Evolutionary conservation across 2,797 vertebrate species (phyloP).

Genomic region (Sebastes iracundus): DNA sequence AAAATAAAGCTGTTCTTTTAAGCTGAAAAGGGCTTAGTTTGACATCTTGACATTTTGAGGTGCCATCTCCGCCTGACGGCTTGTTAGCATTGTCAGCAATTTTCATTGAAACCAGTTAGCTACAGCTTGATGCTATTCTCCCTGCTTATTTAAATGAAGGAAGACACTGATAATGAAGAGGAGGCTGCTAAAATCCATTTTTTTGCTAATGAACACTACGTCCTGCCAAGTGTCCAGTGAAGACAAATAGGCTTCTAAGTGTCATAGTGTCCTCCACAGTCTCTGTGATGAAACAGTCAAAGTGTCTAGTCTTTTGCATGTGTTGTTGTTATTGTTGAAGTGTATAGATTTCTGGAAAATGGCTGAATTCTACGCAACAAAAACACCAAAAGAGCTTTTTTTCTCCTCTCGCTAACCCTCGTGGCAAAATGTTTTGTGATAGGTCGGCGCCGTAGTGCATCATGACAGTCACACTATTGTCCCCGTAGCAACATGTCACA

Average conservation of each 20-base stretch:
- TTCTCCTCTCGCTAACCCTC: slow-evolving; percentile 3
- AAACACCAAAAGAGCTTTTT: slow-evolving; percentile 19
- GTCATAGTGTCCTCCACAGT: slow-evolving; percentile 1
- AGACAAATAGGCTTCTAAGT: not conserved
- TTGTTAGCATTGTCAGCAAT: slow-evolving; percentile 7
- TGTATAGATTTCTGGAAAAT: slow-evolving; percentile 7
- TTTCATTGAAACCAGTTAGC: not conserved
- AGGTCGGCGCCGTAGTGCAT: slow-evolving; percentile 38
- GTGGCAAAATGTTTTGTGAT: slow-evolving; percentile 43
- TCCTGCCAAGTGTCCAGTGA: slow-evolving; percentile 2
- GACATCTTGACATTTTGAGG: slow-evolving; percentile 2
- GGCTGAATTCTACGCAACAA: slow-evolving; percentile 3
- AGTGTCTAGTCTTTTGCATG: not conserved
- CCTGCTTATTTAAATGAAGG: not conserved
- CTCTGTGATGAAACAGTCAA: not conserved
- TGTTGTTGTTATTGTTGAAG: not conserved
- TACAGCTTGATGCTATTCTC: not conserved
- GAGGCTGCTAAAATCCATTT: slow-evolving; percentile 1
- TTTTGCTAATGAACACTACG: slow-evolving; percentile 10
- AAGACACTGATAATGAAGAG: slow-evolving; percentile 34
- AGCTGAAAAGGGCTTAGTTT: not conserved
- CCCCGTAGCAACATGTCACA: slow-evolving; percentile 50
- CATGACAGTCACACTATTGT: slow-evolving; percentile 64
- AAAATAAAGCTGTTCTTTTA: too few species aligned
- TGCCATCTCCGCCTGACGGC: not conserved